A percentile compares a stretch with the other conserved stretches of the same genome.
phyloP scores from a whole-genome alignment of 1,140 invertebrate species.

The Halictus rubicundus region DNA sequence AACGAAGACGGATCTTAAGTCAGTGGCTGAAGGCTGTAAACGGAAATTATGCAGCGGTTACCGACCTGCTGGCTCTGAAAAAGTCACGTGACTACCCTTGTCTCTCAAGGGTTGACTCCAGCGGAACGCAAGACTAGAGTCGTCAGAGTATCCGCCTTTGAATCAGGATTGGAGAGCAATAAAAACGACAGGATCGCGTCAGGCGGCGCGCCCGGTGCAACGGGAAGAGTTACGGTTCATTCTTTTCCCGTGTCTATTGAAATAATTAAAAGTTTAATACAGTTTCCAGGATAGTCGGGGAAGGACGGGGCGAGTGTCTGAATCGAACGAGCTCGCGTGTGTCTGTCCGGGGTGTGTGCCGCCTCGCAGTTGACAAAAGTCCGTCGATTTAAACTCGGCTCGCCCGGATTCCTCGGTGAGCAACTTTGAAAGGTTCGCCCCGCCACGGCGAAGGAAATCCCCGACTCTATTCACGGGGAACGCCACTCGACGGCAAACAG shows the following conservation, averaged over 20 bases:
- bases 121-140: too few species aligned
- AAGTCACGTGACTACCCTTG: too few species aligned
- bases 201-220: not conserved
- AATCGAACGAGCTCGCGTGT: slow-evolving; percentile 31
- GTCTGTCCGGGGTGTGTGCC: slow-evolving; percentile 11
- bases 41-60: too few species aligned
- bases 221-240: not conserved
- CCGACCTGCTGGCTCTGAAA: too few species aligned
- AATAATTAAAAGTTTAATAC: slow-evolving; percentile 50
- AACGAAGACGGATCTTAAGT: too few species aligned
- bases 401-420: slow-evolving; percentile 25
- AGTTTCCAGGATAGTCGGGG: not conserved
- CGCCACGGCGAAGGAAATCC: slow-evolving; percentile 15
- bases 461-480: slow-evolving; percentile 14
- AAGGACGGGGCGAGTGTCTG: not conserved
- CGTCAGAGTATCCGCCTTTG: too few species aligned
- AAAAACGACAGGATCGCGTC: not conserved
- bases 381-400: slow-evolving; percentile 41
- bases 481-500: slow-evolving; percentile 14
- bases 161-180: not conserved
- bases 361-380: slow-evolving; percentile 47
- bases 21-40: too few species aligned
- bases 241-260: not conserved
- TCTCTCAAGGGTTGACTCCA: too few species aligned
- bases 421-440: slow-evolving; percentile 28